These are phyloP conservation scores for Drosophila differens DNA, from an alignment of 2,888 invertebrate genomes.

Conservation along the genomic window DNA sequence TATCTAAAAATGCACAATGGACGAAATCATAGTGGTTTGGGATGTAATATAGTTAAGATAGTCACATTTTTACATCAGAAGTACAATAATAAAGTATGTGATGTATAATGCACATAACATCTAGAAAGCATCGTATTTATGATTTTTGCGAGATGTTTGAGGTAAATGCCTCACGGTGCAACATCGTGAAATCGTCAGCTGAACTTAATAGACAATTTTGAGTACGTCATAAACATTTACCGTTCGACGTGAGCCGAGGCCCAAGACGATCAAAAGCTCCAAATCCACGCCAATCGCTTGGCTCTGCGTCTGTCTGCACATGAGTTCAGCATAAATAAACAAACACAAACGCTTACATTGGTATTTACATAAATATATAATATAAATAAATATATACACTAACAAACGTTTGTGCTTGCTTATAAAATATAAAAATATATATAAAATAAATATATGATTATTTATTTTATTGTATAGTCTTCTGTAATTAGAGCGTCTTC, in stretches of 20 bases:
- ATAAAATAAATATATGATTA: background rate
- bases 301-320: slow-evolving; percentile 19
- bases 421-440: background rate
- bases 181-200: slow-evolving; percentile 63
- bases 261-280: slow-evolving; percentile 9
- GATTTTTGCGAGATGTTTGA: background rate
- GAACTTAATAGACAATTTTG: slow-evolving; percentile 80
- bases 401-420: background rate
- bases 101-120: background rate
- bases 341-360: slow-evolving; percentile 30
- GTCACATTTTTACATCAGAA: background rate
- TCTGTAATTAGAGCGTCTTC: background rate
- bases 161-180: background rate
- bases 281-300: slow-evolving; percentile 21
- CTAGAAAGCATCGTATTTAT: background rate
- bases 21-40: background rate
- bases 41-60: background rate
- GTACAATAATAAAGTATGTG: background rate
- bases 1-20: background rate
- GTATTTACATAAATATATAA: slow-evolving; percentile 2
- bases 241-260: slow-evolving; percentile 69
- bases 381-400: background rate
- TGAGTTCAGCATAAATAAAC: slow-evolving; percentile 54
- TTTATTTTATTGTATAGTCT: background rate
- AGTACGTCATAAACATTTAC: slow-evolving; percentile 80